Base-by-base conservation (phyloP, 2,113 vertebrate genomes). In the Nesogale talazaci region DNA sequence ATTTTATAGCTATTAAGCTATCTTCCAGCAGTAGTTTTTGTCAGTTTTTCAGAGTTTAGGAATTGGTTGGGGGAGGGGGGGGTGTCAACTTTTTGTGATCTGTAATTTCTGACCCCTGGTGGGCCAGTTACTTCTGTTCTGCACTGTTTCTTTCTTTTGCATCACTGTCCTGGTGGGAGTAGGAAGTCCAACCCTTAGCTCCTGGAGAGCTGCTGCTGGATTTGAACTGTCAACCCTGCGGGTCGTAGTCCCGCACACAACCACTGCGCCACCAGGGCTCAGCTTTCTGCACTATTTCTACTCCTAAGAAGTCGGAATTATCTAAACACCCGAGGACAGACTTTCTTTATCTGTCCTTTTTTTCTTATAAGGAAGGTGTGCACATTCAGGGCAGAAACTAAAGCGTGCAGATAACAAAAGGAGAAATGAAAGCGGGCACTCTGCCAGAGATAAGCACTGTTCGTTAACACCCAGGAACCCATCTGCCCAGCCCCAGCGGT, bases 301-400 rank as follows among this genome's bases (percentile, higher is more conserved):
- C 16, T 75, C 31, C 31, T 16, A 75, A 78, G 81, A 88, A 57
- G 4, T 76, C 27, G 89, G 29, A 83, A 90, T 94, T 75, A 69
- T n/a, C 78, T 92, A 95, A 81, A 81, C 65, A 88, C 72, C 10
- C 46, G 90, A 67, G 16, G 20, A 86, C 74, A 88, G 52, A 57
- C 79, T 80, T 92, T 91, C n/a, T 69, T 86, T 52, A 61, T 63
- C 82, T 9, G 11, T 56, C 77, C 31, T 69, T n/a, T 77, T 91
- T 75, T 87, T 77, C 78, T 88, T 93, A 90, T 72, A 76, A 90
- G 69, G 74, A 95, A 94, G 93, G 46, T 22, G n/a, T n/a, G 17
- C 27, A 31, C 31, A 20, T 65, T 82, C 31, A 87, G 57, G n/a
- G n/a, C n/a, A n/a, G n/a, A 87, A 91, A 86, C 29, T 29, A 52